A percentile compares a stretch with the other conserved stretches of the same genome.
Conservation (phyloP, 2,113 vertebrate genomes). For the Hucho hucho region DNA sequence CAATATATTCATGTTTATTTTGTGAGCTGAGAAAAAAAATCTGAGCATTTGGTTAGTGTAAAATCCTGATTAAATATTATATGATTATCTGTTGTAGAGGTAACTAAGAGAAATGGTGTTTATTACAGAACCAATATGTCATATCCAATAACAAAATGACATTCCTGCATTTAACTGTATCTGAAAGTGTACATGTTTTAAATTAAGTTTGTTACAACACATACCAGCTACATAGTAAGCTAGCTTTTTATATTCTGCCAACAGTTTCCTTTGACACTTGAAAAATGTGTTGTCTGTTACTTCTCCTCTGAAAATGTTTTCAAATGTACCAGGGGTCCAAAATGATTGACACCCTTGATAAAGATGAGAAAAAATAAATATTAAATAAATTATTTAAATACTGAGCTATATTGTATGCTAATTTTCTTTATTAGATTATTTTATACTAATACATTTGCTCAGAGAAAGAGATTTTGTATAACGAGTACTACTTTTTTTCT, state of each 20-base stretch:
- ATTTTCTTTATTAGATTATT: no score
- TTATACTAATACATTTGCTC: no score
- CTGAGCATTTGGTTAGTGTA: slow-evolving; percentile 45
- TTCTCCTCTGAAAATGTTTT: neutral
- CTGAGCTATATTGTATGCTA: no score
- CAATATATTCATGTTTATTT: slow-evolving; percentile 33
- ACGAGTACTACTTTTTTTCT: no score
- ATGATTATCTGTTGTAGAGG: neutral
- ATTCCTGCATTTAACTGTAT: neutral
- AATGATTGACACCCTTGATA: no score
- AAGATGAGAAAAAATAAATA: no score
- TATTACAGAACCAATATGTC: neutral
- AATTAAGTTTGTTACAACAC: neutral
- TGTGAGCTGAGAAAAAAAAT: slow-evolving; percentile 40
- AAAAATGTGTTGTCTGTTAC: neutral
- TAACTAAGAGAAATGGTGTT: slow-evolving; percentile 9
- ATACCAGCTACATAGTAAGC: neutral
- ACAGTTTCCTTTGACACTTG: neutral
- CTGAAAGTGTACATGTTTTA: neutral
- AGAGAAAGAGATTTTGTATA: no score
- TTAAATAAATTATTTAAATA: no score
- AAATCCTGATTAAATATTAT: slow-evolving; percentile 23
- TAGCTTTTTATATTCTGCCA: neutral
- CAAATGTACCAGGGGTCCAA: no score
- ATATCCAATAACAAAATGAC: neutral